Evolutionary conservation across 2,113 vertebrate species (phyloP).

Genomic region (Halcyon malimbica): DNA sequence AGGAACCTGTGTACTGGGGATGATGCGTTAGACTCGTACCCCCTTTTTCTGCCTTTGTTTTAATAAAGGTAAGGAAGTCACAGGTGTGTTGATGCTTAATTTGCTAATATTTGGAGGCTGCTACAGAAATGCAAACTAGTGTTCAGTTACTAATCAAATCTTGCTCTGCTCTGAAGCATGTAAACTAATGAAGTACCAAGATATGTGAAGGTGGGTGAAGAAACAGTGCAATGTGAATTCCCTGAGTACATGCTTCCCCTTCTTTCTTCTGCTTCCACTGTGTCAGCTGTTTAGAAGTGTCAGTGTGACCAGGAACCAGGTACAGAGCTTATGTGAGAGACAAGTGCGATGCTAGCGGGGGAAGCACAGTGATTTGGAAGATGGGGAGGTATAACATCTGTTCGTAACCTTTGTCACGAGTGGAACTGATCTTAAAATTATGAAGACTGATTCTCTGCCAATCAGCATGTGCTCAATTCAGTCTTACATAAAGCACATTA

Average conservation of each 20-base stretch:
- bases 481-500: neutral
- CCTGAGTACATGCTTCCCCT: neutral
- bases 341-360: neutral
- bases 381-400: neutral
- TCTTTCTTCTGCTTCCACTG: neutral
- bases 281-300: neutral
- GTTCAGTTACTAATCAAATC: constrained; percentile 7
- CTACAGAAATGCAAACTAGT: neutral
- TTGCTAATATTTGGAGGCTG: neutral
- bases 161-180: neutral
- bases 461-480: neutral
- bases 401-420: constrained; percentile 22
- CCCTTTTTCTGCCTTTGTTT: neutral
- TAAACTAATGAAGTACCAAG: neutral
- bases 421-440: constrained; percentile 17
- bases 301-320: neutral
- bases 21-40: neutral
- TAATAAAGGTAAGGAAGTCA: neutral
- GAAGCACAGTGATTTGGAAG: neutral
- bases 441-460: constrained; percentile 1
- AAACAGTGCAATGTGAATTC: neutral
- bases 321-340: neutral
- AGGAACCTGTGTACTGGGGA: neutral
- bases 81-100: neutral
- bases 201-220: neutral